These are phyloP conservation scores for Hassar affinis DNA, from an alignment of 2,113 vertebrate species.

Conservation along the genomic window DNA sequence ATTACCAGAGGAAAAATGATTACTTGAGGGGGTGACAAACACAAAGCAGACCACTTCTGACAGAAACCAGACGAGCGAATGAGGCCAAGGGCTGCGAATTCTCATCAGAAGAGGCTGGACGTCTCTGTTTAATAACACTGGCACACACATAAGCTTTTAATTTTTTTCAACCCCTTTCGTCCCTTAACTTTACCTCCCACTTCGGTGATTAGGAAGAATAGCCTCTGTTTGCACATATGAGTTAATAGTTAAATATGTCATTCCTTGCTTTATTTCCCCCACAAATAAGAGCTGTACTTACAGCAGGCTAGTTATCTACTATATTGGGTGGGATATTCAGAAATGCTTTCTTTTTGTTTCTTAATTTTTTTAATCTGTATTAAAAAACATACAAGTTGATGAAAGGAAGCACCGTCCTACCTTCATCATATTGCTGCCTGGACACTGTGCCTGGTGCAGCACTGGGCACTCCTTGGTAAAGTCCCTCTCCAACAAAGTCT, in stretches of 20 bases:
- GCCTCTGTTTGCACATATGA: neutral
- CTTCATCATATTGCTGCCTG: slow-evolving; percentile 74
- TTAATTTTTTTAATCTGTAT: neutral
- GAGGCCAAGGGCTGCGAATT: neutral
- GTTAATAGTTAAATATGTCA: neutral
- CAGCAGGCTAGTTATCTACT: neutral
- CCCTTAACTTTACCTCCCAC: slow-evolving; percentile 22
- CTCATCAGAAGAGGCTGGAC: slow-evolving; percentile 11
- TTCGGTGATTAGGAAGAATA: neutral
- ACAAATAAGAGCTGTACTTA: neutral
- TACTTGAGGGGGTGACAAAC: slow-evolving; percentile 21
- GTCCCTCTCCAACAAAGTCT: slow-evolving; percentile 77
- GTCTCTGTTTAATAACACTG: neutral
- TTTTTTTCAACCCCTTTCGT: neutral
- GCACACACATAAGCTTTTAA: neutral
- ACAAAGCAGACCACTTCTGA: slow-evolving; percentile 29
- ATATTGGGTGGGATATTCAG: neutral
- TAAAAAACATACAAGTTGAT: neutral
- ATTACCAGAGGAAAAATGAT: slow-evolving; percentile 25
- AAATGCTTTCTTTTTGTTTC: neutral
- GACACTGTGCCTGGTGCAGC: slow-evolving; percentile 67
- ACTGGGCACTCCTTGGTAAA: slow-evolving; percentile 75
- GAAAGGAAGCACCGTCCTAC: slow-evolving; percentile 56
- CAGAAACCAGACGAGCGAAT: slow-evolving; percentile 8
- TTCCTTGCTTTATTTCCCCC: neutral